Evolutionary conservation across 2,113 vertebrate species (phyloP).

Genomic region (Corythaixoides concolor): DNA sequence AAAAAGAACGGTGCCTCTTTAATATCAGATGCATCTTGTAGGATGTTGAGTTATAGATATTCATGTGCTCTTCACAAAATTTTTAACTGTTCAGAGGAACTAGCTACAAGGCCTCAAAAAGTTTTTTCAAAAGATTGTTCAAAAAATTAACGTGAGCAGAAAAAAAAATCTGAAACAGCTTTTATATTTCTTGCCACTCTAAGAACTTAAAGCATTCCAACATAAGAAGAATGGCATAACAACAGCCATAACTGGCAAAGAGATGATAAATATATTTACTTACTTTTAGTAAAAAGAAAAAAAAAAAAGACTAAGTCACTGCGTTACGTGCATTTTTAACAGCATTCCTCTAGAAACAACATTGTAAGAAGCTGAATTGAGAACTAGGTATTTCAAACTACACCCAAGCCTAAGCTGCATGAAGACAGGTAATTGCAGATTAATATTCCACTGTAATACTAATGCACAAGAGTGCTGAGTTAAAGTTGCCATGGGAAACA

Average conservation of each 20-base stretch:
- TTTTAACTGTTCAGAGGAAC: background rate
- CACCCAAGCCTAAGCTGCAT: conserved; percentile 11
- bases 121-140: background rate
- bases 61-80: background rate
- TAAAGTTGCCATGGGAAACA: conserved; percentile 63
- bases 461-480: background rate
- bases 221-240: background rate
- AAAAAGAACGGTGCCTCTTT: background rate
- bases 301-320: background rate
- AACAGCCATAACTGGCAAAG: background rate
- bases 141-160: background rate
- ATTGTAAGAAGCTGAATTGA: background rate
- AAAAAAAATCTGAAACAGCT: background rate
- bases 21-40: background rate
- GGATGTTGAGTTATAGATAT: background rate
- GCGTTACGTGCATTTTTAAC: background rate
- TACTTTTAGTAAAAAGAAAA: background rate
- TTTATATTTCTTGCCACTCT: background rate
- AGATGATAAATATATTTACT: background rate
- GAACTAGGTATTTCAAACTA: background rate
- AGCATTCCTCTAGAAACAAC: background rate
- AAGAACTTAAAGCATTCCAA: background rate
- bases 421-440: conserved; percentile 46
- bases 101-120: background rate
- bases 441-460: conserved; percentile 43